Evolutionary conservation across 2,888 invertebrate genomes (phyloP).

Genomic region (Heteromyza rotundicornis): DNA sequence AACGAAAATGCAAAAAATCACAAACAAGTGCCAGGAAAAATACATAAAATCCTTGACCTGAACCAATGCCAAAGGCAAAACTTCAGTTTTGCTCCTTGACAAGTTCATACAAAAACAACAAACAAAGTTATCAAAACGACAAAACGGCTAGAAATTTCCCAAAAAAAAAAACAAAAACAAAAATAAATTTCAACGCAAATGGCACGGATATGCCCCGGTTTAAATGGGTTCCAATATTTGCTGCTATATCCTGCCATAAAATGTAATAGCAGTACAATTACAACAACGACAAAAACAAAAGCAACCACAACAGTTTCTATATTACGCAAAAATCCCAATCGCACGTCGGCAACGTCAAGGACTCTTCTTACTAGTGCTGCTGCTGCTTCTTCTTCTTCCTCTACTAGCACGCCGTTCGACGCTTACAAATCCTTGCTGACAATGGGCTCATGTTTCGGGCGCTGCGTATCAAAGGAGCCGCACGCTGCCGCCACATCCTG

Average conservation of each 20-base stretch:
- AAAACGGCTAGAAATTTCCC: no score
- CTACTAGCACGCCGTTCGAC: no score
- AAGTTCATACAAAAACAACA: constrained; percentile 29
- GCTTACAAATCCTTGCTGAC: neutral
- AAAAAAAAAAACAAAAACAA: constrained; percentile 21
- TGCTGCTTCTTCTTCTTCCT: constrained; percentile 15
- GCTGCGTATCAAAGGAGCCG: constrained; percentile 25
- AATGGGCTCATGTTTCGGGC: constrained; percentile 31
- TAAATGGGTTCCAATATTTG: no score
- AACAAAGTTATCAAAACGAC: constrained; percentile 19
- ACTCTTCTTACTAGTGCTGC: constrained; percentile 16
- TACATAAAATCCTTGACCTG: constrained; percentile 43
- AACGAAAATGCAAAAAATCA: neutral
- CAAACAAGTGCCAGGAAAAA: constrained; percentile 13
- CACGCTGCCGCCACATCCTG: constrained; percentile 17
- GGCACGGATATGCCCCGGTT: neutral
- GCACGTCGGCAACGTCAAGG: constrained; percentile 28
- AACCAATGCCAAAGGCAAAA: constrained; percentile 32
- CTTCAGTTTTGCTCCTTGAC: constrained; percentile 7
- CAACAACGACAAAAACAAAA: no score
- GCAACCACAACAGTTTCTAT: no score
- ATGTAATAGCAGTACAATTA: no score
- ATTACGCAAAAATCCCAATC: no score
- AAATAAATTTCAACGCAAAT: constrained; percentile 4
- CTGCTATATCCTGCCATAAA: no score